These are phyloP conservation scores for Tetraneura akinire DNA, from an alignment of 1,140 invertebrate genomes.

Conservation along the genomic window DNA sequence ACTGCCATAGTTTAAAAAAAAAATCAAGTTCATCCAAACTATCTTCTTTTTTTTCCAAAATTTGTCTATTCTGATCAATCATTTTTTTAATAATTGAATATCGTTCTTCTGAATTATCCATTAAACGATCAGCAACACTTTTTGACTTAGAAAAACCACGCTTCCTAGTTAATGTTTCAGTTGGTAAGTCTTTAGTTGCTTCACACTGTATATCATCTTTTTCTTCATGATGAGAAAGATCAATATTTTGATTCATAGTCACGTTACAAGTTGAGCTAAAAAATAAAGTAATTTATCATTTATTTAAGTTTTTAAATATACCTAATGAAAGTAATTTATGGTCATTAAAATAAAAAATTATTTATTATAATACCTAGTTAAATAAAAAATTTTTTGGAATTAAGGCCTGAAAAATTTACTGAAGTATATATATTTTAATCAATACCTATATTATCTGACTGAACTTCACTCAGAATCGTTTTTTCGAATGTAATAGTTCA, in stretches of 20 bases:
- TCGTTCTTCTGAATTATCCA: background rate
- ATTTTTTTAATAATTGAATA: background rate
- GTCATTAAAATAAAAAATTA: background rate
- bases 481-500: no score
- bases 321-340: background rate
- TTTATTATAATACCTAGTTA: no score
- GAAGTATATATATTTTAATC: no score
- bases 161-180: background rate
- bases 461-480: no score
- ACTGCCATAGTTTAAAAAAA: no score
- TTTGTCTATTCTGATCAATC: background rate
- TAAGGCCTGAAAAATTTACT: no score
- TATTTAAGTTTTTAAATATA: no score
- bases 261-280: constrained; percentile 6
- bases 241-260: background rate
- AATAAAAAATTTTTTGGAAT: no score
- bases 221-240: background rate
- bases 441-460: no score
- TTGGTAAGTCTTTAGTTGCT: background rate
- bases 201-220: background rate
- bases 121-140: background rate
- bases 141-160: background rate
- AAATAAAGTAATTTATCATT: background rate
- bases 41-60: background rate
- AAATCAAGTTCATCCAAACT: background rate